A percentile compares a stretch with the other conserved stretches of the same genome.
Evolutionary conservation across 1,140 invertebrate species (phyloP).

Genomic region (Leptinotarsa undecemlineata): DNA sequence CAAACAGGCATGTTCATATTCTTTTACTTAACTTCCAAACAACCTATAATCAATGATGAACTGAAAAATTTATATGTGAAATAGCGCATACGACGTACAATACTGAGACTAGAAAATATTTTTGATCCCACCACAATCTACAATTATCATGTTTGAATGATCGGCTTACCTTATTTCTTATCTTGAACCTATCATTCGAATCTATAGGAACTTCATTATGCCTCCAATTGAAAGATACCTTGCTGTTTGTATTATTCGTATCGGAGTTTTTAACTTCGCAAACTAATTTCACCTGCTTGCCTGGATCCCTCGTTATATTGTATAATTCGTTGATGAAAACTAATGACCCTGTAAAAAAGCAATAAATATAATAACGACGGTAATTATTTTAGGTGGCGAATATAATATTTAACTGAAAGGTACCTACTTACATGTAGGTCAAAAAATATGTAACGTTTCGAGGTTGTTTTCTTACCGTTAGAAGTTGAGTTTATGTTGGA

Average conservation of each 20-base stretch:
- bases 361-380: neutral
- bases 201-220: slow-evolving; percentile 67
- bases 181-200: slow-evolving; percentile 57
- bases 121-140: no score
- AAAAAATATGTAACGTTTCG: no score
- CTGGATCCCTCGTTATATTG: slow-evolving; percentile 68
- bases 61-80: no score
- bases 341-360: slow-evolving; percentile 49
- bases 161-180: slow-evolving; percentile 53
- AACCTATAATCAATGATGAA: no score
- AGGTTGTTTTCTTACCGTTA: slow-evolving; percentile 38
- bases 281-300: slow-evolving; percentile 64
- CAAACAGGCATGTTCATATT: no score
- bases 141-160: neutral
- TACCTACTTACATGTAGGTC: no score
- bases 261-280: slow-evolving; percentile 65
- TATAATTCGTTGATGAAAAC: slow-evolving; percentile 57
- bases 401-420: no score
- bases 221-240: slow-evolving; percentile 69
- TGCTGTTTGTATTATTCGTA: slow-evolving; percentile 39
- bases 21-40: no score
- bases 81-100: no score
- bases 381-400: no score
- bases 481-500: slow-evolving; percentile 41
- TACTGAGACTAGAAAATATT: neutral